Percentiles rank a stretch among this genome's conserved stretches.
phyloP scores from a whole-genome alignment of 2,113 vertebrate species.

The Saccopteryx leptura region DNA sequence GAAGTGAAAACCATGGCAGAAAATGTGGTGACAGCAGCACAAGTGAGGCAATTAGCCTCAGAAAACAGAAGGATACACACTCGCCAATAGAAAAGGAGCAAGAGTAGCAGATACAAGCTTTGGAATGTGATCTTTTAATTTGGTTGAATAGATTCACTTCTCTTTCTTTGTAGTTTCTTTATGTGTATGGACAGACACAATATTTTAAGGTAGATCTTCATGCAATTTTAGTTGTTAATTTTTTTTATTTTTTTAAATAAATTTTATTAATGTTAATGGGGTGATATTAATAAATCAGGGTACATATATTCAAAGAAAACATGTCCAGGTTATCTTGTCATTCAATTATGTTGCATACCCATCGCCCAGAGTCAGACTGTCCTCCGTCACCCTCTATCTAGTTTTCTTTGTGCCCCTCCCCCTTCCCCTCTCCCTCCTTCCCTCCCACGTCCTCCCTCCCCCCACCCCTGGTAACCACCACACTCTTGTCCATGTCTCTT shows the following conservation, averaged over 20 bases:
- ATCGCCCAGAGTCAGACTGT: too few species aligned
- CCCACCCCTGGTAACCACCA: too few species aligned
- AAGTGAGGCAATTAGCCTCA: neutral
- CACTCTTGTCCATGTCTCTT: too few species aligned
- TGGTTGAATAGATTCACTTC: neutral
- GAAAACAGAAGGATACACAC: neutral
- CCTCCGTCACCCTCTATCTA: too few species aligned
- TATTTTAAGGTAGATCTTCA: neutral
- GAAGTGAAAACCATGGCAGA: neutral
- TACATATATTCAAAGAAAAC: too few species aligned
- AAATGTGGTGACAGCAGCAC: neutral
- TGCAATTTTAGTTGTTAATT: slow-evolving; percentile 36
- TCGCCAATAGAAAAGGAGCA: neutral
- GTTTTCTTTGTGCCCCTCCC: too few species aligned
- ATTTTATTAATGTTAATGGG: too few species aligned
- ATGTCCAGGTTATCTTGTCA: too few species aligned
- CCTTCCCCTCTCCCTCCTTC: too few species aligned
- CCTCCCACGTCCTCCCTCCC: too few species aligned
- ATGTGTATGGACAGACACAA: neutral
- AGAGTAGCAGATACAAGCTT: neutral
- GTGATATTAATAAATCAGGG: too few species aligned
- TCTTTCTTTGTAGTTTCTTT: neutral
- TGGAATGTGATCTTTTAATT: neutral
- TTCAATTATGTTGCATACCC: too few species aligned
- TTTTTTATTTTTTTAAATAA: neutral